A percentile compares a stretch with the other conserved stretches of the same genome.
These are phyloP conservation scores for Cydia amplana DNA, from an alignment of 1,140 invertebrate species.

Conservation along the genomic window DNA sequence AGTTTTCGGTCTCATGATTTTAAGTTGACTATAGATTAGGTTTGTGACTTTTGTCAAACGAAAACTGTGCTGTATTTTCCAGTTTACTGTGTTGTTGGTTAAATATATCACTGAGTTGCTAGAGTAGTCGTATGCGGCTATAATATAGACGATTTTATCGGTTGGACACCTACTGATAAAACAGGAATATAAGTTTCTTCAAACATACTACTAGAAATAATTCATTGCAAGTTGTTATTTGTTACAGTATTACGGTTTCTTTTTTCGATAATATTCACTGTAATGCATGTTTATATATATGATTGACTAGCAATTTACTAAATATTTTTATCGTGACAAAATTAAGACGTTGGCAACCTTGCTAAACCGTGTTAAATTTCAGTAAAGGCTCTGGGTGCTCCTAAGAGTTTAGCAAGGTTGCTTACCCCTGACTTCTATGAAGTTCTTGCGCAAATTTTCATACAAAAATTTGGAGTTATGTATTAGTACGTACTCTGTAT, in stretches of 20 bases:
- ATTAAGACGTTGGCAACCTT: background rate
- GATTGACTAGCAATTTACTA: background rate
- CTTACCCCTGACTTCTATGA: background rate
- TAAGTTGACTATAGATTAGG: background rate
- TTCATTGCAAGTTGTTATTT: conserved; percentile 21
- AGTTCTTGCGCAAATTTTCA: background rate
- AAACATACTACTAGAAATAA: conserved; percentile 22
- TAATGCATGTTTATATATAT: conserved; percentile 3
- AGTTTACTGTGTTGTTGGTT: background rate
- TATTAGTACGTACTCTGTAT: background rate
- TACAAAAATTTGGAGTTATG: background rate
- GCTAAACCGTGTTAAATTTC: background rate
- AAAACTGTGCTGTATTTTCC: background rate
- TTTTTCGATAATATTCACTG: conserved; percentile 5
- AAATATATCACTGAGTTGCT: background rate
- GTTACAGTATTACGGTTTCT: conserved; percentile 22
- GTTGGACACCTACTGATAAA: background rate
- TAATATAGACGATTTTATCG: background rate
- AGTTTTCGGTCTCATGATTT: background rate
- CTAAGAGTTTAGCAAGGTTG: background rate
- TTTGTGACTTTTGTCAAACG: background rate
- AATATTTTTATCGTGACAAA: conserved; percentile 7
- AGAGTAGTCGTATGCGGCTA: background rate
- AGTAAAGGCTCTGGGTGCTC: background rate
- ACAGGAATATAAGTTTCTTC: conserved; percentile 2